Evolutionary conservation across 2,113 vertebrate species (phyloP).

Genomic region (Apodemus sylvaticus): DNA sequence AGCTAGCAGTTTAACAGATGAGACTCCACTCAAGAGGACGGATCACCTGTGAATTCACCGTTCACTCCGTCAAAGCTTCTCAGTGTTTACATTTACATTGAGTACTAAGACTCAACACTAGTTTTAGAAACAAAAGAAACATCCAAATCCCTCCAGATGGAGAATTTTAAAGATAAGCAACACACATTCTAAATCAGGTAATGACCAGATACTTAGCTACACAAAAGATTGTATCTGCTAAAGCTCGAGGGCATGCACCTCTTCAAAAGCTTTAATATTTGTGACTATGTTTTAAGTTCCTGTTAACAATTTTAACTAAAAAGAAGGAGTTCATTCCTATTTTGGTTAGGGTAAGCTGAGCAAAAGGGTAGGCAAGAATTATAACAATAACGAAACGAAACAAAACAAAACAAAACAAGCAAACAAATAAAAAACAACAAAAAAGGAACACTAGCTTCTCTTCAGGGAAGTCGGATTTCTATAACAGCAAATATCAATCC

Average conservation of each 20-base stretch:
- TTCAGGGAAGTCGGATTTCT: too few species aligned
- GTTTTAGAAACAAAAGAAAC: background rate
- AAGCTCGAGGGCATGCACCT: background rate
- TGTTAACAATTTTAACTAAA: background rate
- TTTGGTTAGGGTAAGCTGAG: background rate
- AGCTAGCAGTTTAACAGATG: background rate
- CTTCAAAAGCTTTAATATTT: background rate
- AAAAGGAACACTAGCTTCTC: too few species aligned
- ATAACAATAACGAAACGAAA: too few species aligned
- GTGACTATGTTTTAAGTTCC: background rate
- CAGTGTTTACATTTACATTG: background rate
- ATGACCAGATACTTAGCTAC: background rate
- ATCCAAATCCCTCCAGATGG: background rate
- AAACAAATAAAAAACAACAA: too few species aligned
- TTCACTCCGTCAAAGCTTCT: background rate
- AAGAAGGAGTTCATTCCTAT: background rate
- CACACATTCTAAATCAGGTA: background rate
- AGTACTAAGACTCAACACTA: background rate
- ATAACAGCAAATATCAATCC: background rate
- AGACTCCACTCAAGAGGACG: background rate
- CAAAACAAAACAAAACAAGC: too few species aligned
- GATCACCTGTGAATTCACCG: background rate
- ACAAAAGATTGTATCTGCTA: background rate
- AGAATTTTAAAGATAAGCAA: background rate
- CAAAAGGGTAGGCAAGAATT: background rate